These are phyloP conservation scores for Trinorchestia longiramus DNA, from an alignment of 1,140 invertebrate species.

Conservation along the genomic window DNA sequence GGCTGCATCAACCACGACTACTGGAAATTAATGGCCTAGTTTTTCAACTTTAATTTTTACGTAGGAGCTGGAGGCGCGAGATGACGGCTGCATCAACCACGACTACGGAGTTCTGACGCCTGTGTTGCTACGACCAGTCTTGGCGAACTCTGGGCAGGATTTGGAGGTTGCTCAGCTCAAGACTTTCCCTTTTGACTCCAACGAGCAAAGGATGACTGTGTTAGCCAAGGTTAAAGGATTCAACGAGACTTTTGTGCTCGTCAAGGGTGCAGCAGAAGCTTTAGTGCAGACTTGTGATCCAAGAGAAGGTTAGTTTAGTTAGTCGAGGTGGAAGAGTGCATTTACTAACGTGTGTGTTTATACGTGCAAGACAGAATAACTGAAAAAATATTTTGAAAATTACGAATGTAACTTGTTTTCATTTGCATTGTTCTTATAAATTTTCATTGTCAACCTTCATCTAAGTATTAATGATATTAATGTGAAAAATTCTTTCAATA, in stretches of 20 bases:
- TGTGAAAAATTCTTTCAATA: too few species aligned
- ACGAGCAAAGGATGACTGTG: slow-evolving; percentile 57
- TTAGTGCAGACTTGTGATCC: background rate
- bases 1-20: slow-evolving; percentile 66
- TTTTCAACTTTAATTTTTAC: too few species aligned
- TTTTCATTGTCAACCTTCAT: too few species aligned
- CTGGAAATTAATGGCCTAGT: too few species aligned
- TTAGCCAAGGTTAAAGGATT: background rate
- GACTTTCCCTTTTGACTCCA: slow-evolving; percentile 56
- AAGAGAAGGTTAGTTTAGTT: background rate
- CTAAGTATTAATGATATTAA: too few species aligned
- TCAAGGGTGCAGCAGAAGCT: slow-evolving; percentile 51
- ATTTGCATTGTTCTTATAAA: too few species aligned
- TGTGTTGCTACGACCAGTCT: slow-evolving; percentile 62
- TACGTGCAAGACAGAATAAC: background rate
- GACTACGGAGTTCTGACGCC: slow-evolving; percentile 67
- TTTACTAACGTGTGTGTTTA: background rate
- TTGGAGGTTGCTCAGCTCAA: slow-evolving; percentile 49
- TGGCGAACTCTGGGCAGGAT: slow-evolving; percentile 19
- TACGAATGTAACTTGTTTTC: too few species aligned
- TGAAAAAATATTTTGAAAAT: too few species aligned
- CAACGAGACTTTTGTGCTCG: slow-evolving; percentile 15
- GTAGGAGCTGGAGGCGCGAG: background rate
- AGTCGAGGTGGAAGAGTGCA: background rate
- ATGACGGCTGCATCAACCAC: slow-evolving; percentile 61